Conservation (phyloP, 2,797 vertebrate species). For the Podarcis siculus region DNA sequence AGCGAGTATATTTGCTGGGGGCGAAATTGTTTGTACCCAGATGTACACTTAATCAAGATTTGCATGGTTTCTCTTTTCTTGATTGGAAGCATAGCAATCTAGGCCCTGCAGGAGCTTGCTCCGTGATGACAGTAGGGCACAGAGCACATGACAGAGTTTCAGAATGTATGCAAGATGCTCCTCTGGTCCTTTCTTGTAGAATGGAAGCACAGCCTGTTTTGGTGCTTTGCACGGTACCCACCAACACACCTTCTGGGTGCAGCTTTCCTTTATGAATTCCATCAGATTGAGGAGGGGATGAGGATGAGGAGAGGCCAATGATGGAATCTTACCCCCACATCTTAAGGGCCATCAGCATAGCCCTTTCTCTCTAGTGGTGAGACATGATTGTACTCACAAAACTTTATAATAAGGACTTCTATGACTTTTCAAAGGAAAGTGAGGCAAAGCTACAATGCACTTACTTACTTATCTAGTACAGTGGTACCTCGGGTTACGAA, state of each 20-base stretch:
- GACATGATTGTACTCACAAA: neutral
- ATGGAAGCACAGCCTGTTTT: neutral
- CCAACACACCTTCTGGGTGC: neutral
- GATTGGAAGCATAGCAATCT: neutral
- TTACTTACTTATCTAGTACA: neutral
- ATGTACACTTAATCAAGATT: neutral
- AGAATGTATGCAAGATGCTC: neutral
- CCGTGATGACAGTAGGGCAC: neutral
- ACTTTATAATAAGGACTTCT: neutral
- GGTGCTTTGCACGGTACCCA: too few relatives aligned
- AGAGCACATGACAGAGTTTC: neutral
- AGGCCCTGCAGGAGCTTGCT: neutral
- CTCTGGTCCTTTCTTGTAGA: neutral
- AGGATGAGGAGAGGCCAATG: neutral
- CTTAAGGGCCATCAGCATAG: neutral
- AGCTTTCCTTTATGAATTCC: neutral
- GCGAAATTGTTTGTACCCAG: neutral
- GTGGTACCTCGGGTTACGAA: too few relatives aligned
- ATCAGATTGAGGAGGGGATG: neutral
- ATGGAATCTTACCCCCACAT: neutral
- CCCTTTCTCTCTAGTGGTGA: neutral
- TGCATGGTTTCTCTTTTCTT: neutral
- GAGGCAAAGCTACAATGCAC: neutral
- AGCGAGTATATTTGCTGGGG: neutral
- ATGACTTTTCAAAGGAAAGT: neutral